Percentiles rank a stretch among this genome's conserved stretches.
Evolutionary conservation across 2,797 vertebrate genomes (phyloP).

Genomic region (Alauda arvensis): DNA sequence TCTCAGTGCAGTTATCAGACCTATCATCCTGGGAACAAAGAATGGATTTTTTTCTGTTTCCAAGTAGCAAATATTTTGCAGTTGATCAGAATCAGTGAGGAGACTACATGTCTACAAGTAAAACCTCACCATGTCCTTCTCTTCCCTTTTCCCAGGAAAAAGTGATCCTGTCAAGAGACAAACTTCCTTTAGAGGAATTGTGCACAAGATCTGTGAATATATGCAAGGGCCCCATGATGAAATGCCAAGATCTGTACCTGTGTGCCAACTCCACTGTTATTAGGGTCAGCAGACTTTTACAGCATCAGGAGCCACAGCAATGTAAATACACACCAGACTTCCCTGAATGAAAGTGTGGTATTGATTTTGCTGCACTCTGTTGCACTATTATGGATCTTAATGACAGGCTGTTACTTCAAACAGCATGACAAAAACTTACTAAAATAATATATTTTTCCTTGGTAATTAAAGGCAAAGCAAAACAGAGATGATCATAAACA

Average conservation of each 20-base stretch:
- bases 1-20: background rate
- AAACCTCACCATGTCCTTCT: background rate
- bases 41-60: background rate
- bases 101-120: background rate
- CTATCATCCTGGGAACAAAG: background rate
- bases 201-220: background rate
- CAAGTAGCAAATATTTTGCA: background rate
- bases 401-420: background rate
- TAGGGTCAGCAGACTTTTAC: background rate
- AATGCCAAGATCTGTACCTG: background rate
- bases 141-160: background rate
- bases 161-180: background rate
- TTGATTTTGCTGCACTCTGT: background rate
- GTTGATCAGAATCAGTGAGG: background rate
- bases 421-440: background rate
- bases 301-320: background rate
- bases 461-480: background rate
- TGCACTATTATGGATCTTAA: background rate
- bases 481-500: background rate
- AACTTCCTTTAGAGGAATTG: background rate
- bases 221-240: background rate
- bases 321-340: background rate
- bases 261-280: background rate
- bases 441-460: background rate
- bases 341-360: background rate